Percentiles rank a stretch among this genome's conserved stretches.
These are phyloP conservation scores for Aphidius colemani DNA, from an alignment of 2,888 invertebrate species.

Conservation along the genomic window DNA sequence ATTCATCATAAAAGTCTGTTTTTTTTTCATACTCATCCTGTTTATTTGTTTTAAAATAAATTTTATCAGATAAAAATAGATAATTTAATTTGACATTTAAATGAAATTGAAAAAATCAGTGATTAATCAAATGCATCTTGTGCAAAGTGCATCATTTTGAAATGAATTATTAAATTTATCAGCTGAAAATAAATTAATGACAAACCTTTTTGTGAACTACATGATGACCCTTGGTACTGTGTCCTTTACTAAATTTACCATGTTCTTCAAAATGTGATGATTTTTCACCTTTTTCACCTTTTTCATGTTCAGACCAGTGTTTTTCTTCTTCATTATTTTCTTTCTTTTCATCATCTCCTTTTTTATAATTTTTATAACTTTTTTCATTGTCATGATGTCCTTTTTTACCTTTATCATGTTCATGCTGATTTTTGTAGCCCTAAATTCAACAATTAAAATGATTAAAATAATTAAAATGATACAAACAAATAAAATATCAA, in stretches of 20 bases:
- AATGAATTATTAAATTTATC: too few relatives aligned
- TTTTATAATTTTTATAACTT: slow-evolving; percentile 69
- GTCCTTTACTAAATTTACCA: slow-evolving; percentile 59
- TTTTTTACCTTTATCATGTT: slow-evolving; percentile 54
- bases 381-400: slow-evolving; percentile 75
- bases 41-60: neutral
- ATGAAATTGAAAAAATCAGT: neutral
- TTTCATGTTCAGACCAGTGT: slow-evolving; percentile 70
- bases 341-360: slow-evolving; percentile 69
- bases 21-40: slow-evolving; percentile 75
- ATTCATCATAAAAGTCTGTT: slow-evolving; percentile 77
- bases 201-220: slow-evolving; percentile 59
- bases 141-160: too few relatives aligned
- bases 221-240: slow-evolving; percentile 61
- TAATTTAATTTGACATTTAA: neutral
- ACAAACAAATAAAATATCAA: too few relatives aligned
- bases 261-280: slow-evolving; percentile 56
- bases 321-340: slow-evolving; percentile 68
- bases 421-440: slow-evolving; percentile 49
- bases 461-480: too few relatives aligned
- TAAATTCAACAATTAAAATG: too few relatives aligned
- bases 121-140: neutral
- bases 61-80: neutral
- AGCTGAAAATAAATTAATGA: neutral
- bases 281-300: slow-evolving; percentile 66